Percentiles rank a stretch among this genome's conserved stretches.
Evolutionary conservation across 2,797 vertebrate genomes (phyloP).

Genomic region (Morelia viridis): DNA sequence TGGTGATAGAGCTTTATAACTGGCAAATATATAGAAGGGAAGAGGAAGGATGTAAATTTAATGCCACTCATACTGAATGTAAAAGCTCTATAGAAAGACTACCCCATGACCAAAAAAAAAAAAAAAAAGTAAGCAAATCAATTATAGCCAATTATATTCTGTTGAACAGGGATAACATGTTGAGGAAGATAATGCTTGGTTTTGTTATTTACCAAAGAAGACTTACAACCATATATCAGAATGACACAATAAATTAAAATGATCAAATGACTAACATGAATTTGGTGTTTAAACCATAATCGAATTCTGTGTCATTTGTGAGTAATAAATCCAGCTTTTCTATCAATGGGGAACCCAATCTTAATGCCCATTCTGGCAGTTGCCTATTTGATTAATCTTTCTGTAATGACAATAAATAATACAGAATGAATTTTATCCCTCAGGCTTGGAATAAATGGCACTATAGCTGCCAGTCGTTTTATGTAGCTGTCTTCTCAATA

Average conservation of each 20-base stretch:
- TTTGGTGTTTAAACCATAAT: conserved; percentile 17
- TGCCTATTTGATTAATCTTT: conserved; percentile 16
- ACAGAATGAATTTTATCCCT: background rate
- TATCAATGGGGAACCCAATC: background rate
- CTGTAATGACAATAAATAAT: background rate
- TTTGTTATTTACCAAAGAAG: conserved; percentile 13
- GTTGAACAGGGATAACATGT: background rate
- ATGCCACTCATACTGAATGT: background rate
- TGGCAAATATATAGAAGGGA: background rate
- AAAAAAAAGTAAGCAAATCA: background rate
- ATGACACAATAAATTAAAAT: conserved; percentile 8
- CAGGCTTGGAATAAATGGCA: background rate
- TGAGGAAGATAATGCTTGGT: background rate
- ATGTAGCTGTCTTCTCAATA: background rate
- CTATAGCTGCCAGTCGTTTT: background rate
- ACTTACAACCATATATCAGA: conserved; percentile 9
- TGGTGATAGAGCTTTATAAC: background rate
- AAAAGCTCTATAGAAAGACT: background rate
- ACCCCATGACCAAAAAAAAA: background rate
- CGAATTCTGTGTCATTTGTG: background rate
- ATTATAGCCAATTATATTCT: background rate
- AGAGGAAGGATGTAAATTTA: background rate
- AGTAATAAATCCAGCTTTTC: conserved; percentile 18
- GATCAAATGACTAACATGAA: conserved; percentile 2
- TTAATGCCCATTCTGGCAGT: background rate